Evolutionary conservation across 1,140 invertebrate species (phyloP), one percentile per base, ranked within the genome.

Genomic region (Bombyx mandarina): DNA sequence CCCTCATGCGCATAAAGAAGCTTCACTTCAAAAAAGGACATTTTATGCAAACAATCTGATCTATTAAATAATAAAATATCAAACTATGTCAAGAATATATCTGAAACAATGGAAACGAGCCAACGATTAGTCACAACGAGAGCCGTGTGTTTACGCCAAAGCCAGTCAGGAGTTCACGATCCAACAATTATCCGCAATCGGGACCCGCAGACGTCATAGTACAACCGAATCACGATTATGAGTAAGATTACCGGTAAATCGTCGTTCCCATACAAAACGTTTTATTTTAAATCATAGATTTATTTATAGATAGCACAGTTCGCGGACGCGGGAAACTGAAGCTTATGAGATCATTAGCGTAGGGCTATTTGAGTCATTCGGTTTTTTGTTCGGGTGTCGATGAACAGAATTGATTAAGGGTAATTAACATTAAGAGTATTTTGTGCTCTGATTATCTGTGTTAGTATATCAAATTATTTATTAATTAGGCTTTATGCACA

Each of bases 71-170:
- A 18, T 18, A 18, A 18, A 18, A 18, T 18, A 1, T 18, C 12
- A 18, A 18, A 18, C 12, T 18, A 18, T 18, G 12, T 18, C 12
- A 18, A 18, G 12, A 18, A 18, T 18, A 18, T 18, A 0, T 35
- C 26, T 35, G 43, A 22, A 45, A 59, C 56, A 75, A 65, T 73
- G 77, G 64, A 77, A 63, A 69, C 68, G 10, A 3, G 8, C 52
- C 9, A 7, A 35, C 62, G 68, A 69, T 69, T 69, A 69, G 61
- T 69, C 66, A 69, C 58, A 68, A 58, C 51, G 59, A 58, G 26
- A 68, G 56, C 56, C 62, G 57, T 46, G 43, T 50, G 52, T 65
- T 68, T 68, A 65, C 60, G 55, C 59, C 59, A 66, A 58, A 65
- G 53, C 58, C 54, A 59, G 52, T 59, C 58, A 60, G 57, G 58